Percentiles rank a stretch among this genome's conserved stretches.
These are phyloP conservation scores for Oscheius sp. DNA, from an alignment of 2,888 invertebrate species.

Conservation along the genomic window DNA sequence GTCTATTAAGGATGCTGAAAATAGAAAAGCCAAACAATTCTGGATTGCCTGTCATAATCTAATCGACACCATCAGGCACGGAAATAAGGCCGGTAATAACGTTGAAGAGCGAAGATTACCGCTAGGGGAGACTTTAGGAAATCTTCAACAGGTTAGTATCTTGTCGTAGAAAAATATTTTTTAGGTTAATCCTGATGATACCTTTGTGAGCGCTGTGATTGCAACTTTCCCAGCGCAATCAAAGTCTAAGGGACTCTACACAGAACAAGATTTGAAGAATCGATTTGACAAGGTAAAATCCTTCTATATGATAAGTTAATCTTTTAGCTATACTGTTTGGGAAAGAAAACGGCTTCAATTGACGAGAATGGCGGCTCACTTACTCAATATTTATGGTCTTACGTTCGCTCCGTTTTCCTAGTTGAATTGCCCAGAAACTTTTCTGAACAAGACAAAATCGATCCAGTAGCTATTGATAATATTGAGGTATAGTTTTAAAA, in stretches of 20 bases:
- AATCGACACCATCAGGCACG: constrained; percentile 78
- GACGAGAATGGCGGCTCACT: constrained; percentile 82
- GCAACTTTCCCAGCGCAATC: constrained; percentile 83
- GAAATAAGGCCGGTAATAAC: constrained; percentile 72
- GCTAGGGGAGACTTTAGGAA: constrained; percentile 50
- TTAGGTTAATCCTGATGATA: constrained; percentile 77
- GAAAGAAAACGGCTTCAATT: constrained; percentile 84
- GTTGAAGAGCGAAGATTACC: constrained; percentile 67
- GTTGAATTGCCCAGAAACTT: constrained; percentile 76
- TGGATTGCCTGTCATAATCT: constrained; percentile 93
- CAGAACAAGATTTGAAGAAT: constrained; percentile 85
- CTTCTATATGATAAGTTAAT: not conserved
- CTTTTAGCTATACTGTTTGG: constrained; percentile 73
- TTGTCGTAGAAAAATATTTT: constrained; percentile 8
- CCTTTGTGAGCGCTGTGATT: constrained; percentile 80
- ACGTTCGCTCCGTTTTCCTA: constrained; percentile 84
- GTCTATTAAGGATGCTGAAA: constrained; percentile 69
- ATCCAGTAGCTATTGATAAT: constrained; percentile 75
- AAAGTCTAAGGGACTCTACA: constrained; percentile 83
- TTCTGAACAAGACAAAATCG: constrained; percentile 79
- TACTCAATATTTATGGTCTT: constrained; percentile 72
- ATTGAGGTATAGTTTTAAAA: constrained; percentile 38
- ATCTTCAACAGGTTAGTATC: constrained; percentile 58
- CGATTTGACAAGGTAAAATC: constrained; percentile 77
- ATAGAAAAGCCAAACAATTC: constrained; percentile 80